These are phyloP conservation scores for Ptychadena robeensis DNA, from an alignment of 2,797 vertebrate species.

Conservation along the genomic window DNA sequence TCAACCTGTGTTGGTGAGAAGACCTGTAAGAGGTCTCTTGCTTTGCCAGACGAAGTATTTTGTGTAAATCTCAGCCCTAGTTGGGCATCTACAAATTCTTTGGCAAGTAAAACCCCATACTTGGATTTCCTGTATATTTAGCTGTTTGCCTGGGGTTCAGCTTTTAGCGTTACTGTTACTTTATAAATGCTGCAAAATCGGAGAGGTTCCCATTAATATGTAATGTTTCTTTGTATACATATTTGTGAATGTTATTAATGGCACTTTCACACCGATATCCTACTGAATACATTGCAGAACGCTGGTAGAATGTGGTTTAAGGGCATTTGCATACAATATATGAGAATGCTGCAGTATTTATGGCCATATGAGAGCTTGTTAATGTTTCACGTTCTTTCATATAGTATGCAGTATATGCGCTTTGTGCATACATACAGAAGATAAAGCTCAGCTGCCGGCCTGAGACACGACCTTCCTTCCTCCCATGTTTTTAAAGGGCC, in stretches of 20 bases:
- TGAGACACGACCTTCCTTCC: constrained; percentile 57
- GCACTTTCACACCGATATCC: not conserved
- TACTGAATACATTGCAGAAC: not conserved
- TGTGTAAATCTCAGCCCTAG: too few species aligned
- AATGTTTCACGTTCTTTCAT: too few species aligned
- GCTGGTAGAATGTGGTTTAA: not conserved
- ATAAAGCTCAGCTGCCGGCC: constrained; percentile 49
- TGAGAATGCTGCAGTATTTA: not conserved
- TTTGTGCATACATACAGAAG: not conserved
- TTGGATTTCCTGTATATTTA: too few species aligned
- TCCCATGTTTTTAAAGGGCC: constrained; percentile 61
- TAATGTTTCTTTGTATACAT: not conserved
- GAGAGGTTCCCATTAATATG: not conserved
- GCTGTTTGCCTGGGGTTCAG: too few species aligned
- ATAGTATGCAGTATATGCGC: not conserved
- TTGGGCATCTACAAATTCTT: too few species aligned
- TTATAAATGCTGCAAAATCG: not conserved
- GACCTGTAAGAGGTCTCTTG: too few species aligned
- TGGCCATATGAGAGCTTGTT: not conserved
- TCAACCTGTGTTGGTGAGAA: too few species aligned
- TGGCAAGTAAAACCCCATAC: too few species aligned
- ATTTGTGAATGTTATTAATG: not conserved
- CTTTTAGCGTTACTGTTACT: not conserved
- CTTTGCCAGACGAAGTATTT: too few species aligned
- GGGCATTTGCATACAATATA: not conserved